Percentiles rank a stretch among this genome's conserved stretches.
Evolutionary conservation across 2,888 invertebrate genomes (phyloP).

Genomic region (Diarsia mendica): DNA sequence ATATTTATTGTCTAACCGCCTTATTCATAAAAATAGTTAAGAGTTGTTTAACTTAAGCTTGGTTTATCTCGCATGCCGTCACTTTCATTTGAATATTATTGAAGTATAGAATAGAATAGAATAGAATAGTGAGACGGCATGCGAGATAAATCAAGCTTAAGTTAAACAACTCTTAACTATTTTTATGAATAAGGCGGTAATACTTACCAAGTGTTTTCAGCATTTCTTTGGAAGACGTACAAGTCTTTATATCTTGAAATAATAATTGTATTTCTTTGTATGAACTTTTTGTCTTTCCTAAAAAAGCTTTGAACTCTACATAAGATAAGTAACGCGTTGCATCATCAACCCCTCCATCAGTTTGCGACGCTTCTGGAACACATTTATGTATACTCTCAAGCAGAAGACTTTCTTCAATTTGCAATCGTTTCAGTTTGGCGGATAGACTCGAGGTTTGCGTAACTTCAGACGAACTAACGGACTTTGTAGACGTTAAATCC

Average conservation of each 20-base stretch:
- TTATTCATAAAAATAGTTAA: no score
- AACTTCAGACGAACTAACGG: conserved; percentile 20
- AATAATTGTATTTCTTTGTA: conserved; percentile 73
- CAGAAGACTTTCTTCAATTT: conserved; percentile 83
- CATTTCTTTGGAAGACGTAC: conserved; percentile 71
- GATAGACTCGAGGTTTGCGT: conserved; percentile 56
- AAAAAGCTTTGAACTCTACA: conserved; percentile 68
- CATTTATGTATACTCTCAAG: conserved; percentile 64
- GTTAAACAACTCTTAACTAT: no score
- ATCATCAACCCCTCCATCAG: conserved; percentile 7
- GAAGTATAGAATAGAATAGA: no score
- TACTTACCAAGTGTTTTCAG: conserved; percentile 75
- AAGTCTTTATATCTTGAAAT: conserved; percentile 79
- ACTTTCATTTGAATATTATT: no score
- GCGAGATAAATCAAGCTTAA: no score
- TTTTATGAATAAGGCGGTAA: no score
- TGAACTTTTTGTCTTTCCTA: conserved; percentile 69
- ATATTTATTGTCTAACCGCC: neutral
- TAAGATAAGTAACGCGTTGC: conserved; percentile 33
- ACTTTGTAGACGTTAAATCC: conserved; percentile 42
- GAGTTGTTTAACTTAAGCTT: no score
- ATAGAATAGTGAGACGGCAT: no score
- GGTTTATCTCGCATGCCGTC: no score
- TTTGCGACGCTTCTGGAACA: conserved; percentile 13
- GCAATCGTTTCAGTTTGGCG: conserved; percentile 80